Conservation (phyloP, 1,140 invertebrate genomes). For the Akabosia matsudoensis region DNA sequence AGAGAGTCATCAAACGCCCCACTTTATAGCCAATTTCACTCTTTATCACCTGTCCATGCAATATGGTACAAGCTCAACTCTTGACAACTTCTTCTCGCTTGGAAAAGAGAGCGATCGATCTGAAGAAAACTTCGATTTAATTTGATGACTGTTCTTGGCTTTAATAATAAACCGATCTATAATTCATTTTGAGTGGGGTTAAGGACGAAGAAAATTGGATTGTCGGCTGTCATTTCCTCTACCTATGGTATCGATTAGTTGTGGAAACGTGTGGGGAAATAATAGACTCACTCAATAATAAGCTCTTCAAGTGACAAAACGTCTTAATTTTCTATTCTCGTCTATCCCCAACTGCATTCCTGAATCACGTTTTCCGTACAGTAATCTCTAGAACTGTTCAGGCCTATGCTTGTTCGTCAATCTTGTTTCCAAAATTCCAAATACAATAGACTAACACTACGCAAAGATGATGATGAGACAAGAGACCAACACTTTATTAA, state of each 20-base stretch:
- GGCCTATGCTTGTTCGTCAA: too few species aligned
- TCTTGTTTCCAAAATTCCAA: too few species aligned
- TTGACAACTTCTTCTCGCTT: too few species aligned
- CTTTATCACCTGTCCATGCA: not conserved
- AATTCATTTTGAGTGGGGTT: not conserved
- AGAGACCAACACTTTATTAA: too few species aligned
- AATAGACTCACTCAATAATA: not conserved
- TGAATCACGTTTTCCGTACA: too few species aligned
- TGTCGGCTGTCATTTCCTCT: not conserved
- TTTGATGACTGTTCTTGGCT: not conserved
- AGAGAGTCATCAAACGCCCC: too few species aligned
- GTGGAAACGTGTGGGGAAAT: not conserved
- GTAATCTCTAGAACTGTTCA: too few species aligned
- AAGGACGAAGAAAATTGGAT: not conserved
- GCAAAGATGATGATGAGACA: too few species aligned
- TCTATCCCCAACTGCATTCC: not conserved
- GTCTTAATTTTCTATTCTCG: not conserved
- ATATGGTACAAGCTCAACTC: not conserved
- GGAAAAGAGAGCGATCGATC: not conserved
- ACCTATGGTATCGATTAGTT: not conserved
- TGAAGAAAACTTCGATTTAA: not conserved
- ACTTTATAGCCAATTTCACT: not conserved
- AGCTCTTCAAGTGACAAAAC: not conserved
- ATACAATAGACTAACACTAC: too few species aligned
- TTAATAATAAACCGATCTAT: not conserved